Base-by-base conservation (phyloP, 2,888 invertebrate species). In the Norana najaformis region DNA sequence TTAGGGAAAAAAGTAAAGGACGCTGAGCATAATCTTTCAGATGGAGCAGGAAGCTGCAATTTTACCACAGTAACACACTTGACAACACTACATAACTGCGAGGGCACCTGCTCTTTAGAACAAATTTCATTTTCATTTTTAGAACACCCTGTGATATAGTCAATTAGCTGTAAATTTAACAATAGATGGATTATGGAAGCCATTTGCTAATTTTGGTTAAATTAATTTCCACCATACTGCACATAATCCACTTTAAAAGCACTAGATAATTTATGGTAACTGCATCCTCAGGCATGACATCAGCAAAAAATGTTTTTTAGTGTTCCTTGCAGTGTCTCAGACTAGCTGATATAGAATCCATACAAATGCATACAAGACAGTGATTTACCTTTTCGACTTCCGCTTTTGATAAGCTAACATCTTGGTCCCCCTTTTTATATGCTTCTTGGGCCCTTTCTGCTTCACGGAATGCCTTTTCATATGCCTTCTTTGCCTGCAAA, bases 361-460 rank as follows among this genome's bases (percentile, higher is more conserved):
- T 5, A 69, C n/a, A n/a, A 69, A n/a, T n/a, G n/a, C 69, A 69
- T n/a, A 69, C 8, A 69, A n/a, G 69, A n/a, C 30, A 37, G 36
- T 85, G 23, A 85, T 35, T 36, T 36, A 94, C 94, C 94, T 94
- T 94, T 93, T 94, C 94, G n/a, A 94, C 97, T 96, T 99, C 98
- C 89, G 98, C 97, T 93, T 98, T 96, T 89, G 98, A 98, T 91
- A 99, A 96, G 96, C 99, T 98, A 93, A 98, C 96, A 96, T 99
- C 99, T 91, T 98, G 98, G 95, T 99, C 99, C 85, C 99, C 99
- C 95, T 97, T 97, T 95, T 97, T 97, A 96, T 97, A 99, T 95
- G 97, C 97, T 92, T 99, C 98, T 92, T 97, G 96, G 4, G 99
- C 98, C 94, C 97, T 97, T 95, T 99, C 99, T 92, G 98, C 97